Evolutionary conservation across 1,140 invertebrate species (phyloP).

Genomic region (Saccostrea glomerata): DNA sequence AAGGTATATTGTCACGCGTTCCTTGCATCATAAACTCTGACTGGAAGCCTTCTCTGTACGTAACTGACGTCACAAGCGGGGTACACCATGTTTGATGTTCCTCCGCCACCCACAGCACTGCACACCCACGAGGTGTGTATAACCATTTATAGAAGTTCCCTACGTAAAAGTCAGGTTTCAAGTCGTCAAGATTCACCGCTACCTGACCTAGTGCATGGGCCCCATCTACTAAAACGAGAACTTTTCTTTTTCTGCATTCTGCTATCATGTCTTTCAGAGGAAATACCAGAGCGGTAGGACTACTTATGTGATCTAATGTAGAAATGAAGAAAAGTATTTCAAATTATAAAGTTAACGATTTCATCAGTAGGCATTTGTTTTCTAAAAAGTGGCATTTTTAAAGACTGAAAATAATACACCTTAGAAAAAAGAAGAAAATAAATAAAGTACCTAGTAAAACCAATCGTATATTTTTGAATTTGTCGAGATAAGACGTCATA

Average conservation of each 20-base stretch:
- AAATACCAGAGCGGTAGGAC: constrained; percentile 61
- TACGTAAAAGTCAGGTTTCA: constrained; percentile 66
- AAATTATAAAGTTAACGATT: too few species aligned
- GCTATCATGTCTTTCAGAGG: constrained; percentile 61
- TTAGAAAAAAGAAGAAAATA: too few species aligned
- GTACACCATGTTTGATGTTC: constrained; percentile 59
- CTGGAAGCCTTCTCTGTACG: constrained; percentile 47
- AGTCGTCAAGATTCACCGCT: constrained; percentile 60
- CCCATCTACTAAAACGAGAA: constrained; percentile 66
- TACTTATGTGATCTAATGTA: constrained; percentile 62
- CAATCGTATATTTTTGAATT: not conserved
- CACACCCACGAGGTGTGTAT: constrained; percentile 66
- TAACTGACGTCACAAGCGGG: constrained; percentile 60
- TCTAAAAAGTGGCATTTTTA: too few species aligned
- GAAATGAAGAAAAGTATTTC: constrained; percentile 45
- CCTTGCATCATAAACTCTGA: constrained; percentile 64
- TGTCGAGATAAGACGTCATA: constrained; percentile 60
- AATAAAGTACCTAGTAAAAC: too few species aligned
- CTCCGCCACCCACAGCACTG: constrained; percentile 63
- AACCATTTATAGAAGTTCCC: constrained; percentile 68
- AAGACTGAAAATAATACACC: too few species aligned
- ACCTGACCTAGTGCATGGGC: constrained; percentile 68
- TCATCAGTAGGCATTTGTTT: too few species aligned
- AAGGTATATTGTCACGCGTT: constrained; percentile 64
- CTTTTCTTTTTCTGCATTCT: constrained; percentile 61